Evolutionary conservation across 2,797 vertebrate genomes (phyloP), one percentile per base, ranked within the genome.

Genomic region (Chrysolophus pictus): DNA sequence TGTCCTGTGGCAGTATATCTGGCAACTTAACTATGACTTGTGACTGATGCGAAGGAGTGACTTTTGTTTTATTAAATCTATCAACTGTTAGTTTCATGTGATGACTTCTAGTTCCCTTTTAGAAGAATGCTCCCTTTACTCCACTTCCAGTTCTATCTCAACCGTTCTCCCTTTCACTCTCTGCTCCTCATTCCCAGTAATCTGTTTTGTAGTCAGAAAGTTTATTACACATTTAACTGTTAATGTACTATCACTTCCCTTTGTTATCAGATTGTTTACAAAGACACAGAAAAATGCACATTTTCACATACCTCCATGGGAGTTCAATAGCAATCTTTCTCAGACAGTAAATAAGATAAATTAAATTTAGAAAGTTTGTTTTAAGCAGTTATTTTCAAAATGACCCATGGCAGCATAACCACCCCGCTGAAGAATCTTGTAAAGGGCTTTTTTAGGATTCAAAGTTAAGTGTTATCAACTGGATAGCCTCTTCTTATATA

Each of bases 31-130:
- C 28, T 31, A 86, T 28, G 31, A 82, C 53, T 5, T 74, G n/a
- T 71, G n/a, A 84, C 56, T 5, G 80, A 31, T 65, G 23, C 75
- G 33, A 88, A 77, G 17, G 6, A 53, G 7, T 14, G 56, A 68
- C 33, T 49, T 14, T 23, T 64, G 28, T 79, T 37, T 67, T 68
- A 3, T 65, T 55, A 53, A 44, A 56, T 62, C 42, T 84, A 72
- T 26, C 28, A 80, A 62, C 37, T 71, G 11, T 58, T 87, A 68
- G 22, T 44, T 94, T 91, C 41, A 78, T 70, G 72, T 75, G 26
- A 82, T 70, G 68, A 59, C 11, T 3, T 83, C 37, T 60, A 64
- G n/a, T 71, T 93, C 41, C 60, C 31, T 47, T 53, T 18, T 19
- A 72, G 37, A 85, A 87, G 29, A 92, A 71, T 26, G 17, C 4